Base-by-base conservation (phyloP, 2,113 vertebrate genomes). In the Apteryx mantelli region DNA sequence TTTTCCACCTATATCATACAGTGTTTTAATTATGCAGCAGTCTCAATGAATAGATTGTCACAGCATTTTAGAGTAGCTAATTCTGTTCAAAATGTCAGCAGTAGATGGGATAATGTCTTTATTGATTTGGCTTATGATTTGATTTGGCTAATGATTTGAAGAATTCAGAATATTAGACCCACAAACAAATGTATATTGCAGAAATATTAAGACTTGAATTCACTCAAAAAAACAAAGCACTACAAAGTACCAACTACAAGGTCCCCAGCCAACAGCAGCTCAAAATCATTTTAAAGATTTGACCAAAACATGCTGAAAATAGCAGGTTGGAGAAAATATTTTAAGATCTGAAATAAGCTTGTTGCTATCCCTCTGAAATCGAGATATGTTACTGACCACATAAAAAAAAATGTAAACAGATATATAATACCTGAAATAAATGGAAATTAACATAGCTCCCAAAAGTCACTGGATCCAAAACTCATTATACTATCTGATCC, bases 21-120 rank as follows among this genome's bases (percentile, higher is more conserved):
- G 63, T 76, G 63, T 52, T 96, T 92, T 90, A 94, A 97, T 95
- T 95, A 97, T 65, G 84, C 82, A 96, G 87, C 89, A 86, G 66
- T 75, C 86, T 81, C 88, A 84, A 85, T 77, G 96, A 96, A 94
- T 82, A 94, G 38, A 52, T n/a, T 70, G 61, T 78, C 91, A 86
- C 70, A 88, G 82, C 85, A 75, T 93, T 87, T 87, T 69, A 66
- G 64, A 80, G 36, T 15, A 93, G 74, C 60, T 90, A 91, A 80
- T 74, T 91, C 79, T 86, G 53, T 82, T 80, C 42, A 69, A 93
- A 94, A 91, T 74, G 65, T 64, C 77, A 91, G 53, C 24, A 83
- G 70, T 86, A 87, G 75, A 89, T 36, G 19, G 46, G 46, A 81
- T 68, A 71, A 92, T 44, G 22, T 69, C 77, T 92, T 73, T 55